These are phyloP conservation scores for Dasypogon diadema DNA, from an alignment of 2,888 invertebrate genomes.

Conservation along the genomic window DNA sequence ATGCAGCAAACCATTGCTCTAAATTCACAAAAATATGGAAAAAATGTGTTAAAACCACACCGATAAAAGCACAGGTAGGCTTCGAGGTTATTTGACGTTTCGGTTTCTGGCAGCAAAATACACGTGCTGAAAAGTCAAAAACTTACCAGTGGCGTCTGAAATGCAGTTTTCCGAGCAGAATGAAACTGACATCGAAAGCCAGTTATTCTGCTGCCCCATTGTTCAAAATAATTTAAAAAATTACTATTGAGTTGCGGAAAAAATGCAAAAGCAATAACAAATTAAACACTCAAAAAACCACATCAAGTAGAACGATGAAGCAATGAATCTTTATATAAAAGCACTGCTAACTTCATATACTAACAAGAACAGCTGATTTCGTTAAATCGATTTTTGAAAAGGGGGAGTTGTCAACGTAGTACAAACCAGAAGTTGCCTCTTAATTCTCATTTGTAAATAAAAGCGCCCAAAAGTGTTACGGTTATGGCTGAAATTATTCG, in stretches of 20 bases:
- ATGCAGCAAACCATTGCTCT: constrained; percentile 52
- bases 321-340: no score
- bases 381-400: constrained; percentile 53
- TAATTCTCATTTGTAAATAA: constrained; percentile 22
- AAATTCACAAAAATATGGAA: constrained; percentile 1
- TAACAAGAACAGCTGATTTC: constrained; percentile 51
- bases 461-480: constrained; percentile 19
- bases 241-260: no score
- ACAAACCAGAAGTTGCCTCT: constrained; percentile 30
- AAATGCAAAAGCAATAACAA: no score
- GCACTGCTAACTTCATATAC: constrained; percentile 6
- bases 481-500: not conserved
- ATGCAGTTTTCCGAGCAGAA: no score
- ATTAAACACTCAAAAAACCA: no score
- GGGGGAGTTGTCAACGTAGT: constrained; percentile 21
- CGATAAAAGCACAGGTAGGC: not conserved
- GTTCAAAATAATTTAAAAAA: no score
- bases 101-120: not conserved
- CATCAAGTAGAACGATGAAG: no score
- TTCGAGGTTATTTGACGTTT: constrained; percentile 43
- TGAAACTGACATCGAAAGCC: no score
- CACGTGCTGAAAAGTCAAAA: not conserved
- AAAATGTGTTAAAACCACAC: constrained; percentile 8
- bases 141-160: no score
- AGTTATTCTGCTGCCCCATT: no score